A percentile compares a stretch with the other conserved stretches of the same genome.
These are phyloP conservation scores for Trachythela sp. DNA, from an alignment of 64 coral and sea anemone species.

Conservation along the genomic window DNA sequence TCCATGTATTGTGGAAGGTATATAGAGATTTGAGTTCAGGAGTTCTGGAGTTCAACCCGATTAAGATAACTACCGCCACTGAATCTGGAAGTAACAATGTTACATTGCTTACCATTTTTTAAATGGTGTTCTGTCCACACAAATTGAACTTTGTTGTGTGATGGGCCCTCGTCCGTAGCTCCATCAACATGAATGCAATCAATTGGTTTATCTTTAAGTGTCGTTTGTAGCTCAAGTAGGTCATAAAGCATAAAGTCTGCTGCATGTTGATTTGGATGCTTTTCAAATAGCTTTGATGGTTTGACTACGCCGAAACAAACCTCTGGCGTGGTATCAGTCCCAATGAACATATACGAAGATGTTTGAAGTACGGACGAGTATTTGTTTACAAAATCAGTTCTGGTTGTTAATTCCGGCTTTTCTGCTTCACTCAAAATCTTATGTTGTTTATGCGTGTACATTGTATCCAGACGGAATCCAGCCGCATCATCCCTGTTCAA, in stretches of 20 bases:
- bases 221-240: too few species aligned
- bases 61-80: too few species aligned
- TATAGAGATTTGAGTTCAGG: too few species aligned
- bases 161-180: constrained; percentile 38
- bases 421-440: constrained; percentile 13
- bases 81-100: constrained; percentile 37
- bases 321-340: neutral
- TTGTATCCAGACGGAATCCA: constrained; percentile 16
- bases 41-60: too few species aligned
- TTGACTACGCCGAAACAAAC: neutral
- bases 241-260: constrained; percentile 27
- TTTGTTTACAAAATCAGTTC: constrained; percentile 19
- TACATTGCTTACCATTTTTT: constrained; percentile 30
- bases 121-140: constrained; percentile 51
- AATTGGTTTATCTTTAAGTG: too few species aligned
- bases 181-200: too few species aligned
- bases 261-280: constrained; percentile 10
- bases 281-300: too few species aligned
- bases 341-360: constrained; percentile 18
- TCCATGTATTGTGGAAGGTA: constrained; percentile 33
- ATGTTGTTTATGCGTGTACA: neutral
- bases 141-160: constrained; percentile 43
- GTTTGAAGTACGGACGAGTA: constrained; percentile 23
- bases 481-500: constrained; percentile 17
- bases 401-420: constrained; percentile 8